phyloP scores from a whole-genome alignment of 2,888 invertebrate species.

The Lottia scabra region DNA sequence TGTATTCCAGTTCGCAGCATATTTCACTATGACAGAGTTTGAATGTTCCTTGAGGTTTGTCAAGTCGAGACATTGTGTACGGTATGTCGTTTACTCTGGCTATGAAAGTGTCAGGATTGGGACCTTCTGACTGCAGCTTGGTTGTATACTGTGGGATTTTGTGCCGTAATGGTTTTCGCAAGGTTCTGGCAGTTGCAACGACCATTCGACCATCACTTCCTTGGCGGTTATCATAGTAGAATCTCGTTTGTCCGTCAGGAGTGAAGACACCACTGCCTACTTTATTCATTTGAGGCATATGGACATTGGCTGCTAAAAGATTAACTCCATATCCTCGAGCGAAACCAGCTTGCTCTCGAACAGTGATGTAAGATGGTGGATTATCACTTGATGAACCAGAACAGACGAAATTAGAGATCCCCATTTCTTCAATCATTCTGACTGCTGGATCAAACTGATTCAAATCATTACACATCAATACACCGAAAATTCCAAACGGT shows the following conservation, averaged over 20 bases:
- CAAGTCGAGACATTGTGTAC: neutral
- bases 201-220: constrained; percentile 31
- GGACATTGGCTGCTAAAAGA: constrained; percentile 80
- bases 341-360: constrained; percentile 77
- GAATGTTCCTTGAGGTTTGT: constrained; percentile 41
- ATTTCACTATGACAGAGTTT: constrained; percentile 24
- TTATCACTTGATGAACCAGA: constrained; percentile 85
- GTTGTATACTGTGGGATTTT: neutral
- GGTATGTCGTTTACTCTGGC: neutral
- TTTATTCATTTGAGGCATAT: constrained; percentile 70
- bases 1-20: neutral
- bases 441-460: constrained; percentile 80
- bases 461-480: constrained; percentile 86
- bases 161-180: neutral
- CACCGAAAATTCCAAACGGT: constrained; percentile 71
- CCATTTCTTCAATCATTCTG: constrained; percentile 72
- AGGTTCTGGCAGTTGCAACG: constrained; percentile 31
- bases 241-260: constrained; percentile 33
- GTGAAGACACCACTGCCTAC: constrained; percentile 84
- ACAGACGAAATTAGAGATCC: constrained; percentile 77
- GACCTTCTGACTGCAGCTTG: neutral
- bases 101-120: neutral
- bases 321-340: constrained; percentile 74
- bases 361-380: constrained; percentile 73
- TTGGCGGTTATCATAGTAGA: constrained; percentile 28